Conservation (phyloP, 2,113 vertebrate genomes). For the Oncorhynchus masou region DNA sequence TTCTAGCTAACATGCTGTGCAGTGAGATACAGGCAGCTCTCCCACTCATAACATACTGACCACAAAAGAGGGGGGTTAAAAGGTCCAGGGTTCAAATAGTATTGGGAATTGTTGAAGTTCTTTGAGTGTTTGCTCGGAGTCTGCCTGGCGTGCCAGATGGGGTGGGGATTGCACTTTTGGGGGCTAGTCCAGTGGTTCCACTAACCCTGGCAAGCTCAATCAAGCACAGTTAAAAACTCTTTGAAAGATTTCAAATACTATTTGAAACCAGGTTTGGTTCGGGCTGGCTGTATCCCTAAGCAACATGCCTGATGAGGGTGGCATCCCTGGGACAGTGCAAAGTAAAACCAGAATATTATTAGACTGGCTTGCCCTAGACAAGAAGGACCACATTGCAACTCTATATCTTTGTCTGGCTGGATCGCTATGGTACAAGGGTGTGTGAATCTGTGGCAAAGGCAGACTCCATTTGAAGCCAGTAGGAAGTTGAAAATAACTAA, state of each 20-base stretch:
- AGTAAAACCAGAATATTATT: not conserved
- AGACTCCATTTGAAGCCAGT: not conserved
- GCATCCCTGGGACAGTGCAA: constrained; percentile 38
- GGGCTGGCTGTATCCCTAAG: constrained; percentile 42
- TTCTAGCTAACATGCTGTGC: constrained; percentile 65
- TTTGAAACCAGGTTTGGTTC: too few relatives aligned
- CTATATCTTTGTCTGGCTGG: not conserved
- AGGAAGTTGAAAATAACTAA: constrained; percentile 9
- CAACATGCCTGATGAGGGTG: constrained; percentile 57
- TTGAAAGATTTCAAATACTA: too few relatives aligned
- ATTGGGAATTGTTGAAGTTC: too few relatives aligned
- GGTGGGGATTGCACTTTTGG: too few relatives aligned
- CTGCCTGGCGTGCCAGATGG: too few relatives aligned
- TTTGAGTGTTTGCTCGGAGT: too few relatives aligned
- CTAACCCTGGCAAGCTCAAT: too few relatives aligned
- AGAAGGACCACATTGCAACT: constrained; percentile 3
- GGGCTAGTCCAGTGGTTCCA: too few relatives aligned
- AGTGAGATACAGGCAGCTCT: constrained; percentile 73
- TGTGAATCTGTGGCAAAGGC: not conserved
- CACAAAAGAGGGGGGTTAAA: constrained; percentile 39
- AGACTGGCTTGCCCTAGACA: not conserved
- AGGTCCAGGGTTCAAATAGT: too few relatives aligned
- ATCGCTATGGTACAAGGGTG: not conserved
- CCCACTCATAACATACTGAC: constrained; percentile 45
- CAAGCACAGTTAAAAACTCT: too few relatives aligned